phyloP scores from a whole-genome alignment of 2,113 vertebrate genomes.

The Ophthalmolycus amberensis region DNA sequence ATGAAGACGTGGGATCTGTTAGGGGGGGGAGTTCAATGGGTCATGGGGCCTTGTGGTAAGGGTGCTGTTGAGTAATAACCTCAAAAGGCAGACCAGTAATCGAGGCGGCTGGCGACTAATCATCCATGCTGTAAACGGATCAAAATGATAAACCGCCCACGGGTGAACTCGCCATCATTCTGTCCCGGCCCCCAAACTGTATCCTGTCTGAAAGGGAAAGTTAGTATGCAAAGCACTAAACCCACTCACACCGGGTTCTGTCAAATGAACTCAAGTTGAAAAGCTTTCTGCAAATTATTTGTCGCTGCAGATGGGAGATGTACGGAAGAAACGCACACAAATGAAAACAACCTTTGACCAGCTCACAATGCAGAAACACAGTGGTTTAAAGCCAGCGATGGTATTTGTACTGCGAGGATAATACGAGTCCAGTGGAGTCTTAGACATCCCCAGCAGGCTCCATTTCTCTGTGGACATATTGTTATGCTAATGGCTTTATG shows the following conservation, averaged over 20 bases:
- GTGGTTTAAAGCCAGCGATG: background rate
- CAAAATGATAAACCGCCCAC: slow-evolving; percentile 43
- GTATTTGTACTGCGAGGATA: slow-evolving; percentile 23
- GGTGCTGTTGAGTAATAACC: slow-evolving; percentile 37
- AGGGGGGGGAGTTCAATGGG: slow-evolving; percentile 45
- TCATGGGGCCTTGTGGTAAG: slow-evolving; percentile 42
- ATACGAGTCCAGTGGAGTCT: slow-evolving; percentile 26
- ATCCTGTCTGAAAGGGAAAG: slow-evolving; percentile 21
- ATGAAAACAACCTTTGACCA: slow-evolving; percentile 20
- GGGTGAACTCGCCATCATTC: slow-evolving; percentile 16
- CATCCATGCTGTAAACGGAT: slow-evolving; percentile 47
- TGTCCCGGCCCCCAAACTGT: slow-evolving; percentile 22
- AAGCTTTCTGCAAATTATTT: slow-evolving; percentile 6
- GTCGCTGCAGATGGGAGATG: slow-evolving; percentile 25
- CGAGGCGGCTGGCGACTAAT: slow-evolving; percentile 34
- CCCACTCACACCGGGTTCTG: slow-evolving; percentile 23
- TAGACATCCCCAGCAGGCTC: slow-evolving; percentile 36
- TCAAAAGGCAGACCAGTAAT: slow-evolving; percentile 48
- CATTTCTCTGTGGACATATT: slow-evolving; percentile 51
- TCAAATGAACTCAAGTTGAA: background rate
- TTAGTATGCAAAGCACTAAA: slow-evolving; percentile 44
- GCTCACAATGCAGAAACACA: background rate
- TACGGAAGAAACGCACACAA: background rate
- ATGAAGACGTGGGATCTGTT: slow-evolving; percentile 21
- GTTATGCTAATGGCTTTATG: slow-evolving; percentile 65